phyloP scores from a whole-genome alignment of 53 echinoderm and acorn worm genomes.

The Astropecten irregularis region DNA sequence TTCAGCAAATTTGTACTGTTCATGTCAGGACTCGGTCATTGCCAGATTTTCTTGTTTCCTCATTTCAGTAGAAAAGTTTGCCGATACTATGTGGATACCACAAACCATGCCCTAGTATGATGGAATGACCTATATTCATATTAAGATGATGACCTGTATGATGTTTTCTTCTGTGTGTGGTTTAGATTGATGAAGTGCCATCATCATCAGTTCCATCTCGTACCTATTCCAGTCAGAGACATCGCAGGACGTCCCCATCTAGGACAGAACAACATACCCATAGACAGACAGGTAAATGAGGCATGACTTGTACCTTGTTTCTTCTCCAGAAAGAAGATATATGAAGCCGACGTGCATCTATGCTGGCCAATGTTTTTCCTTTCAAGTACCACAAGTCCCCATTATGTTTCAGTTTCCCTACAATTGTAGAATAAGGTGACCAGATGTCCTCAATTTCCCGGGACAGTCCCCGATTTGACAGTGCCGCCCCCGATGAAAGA shows the following conservation, averaged over 20 bases:
- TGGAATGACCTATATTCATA: too few species aligned
- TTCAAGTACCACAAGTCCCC: background rate
- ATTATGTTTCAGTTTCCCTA: background rate
- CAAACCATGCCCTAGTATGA: too few species aligned
- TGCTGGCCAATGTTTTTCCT: background rate
- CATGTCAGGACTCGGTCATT: too few species aligned
- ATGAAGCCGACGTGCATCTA: background rate
- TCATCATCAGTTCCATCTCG: background rate
- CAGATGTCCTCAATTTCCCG: too few species aligned
- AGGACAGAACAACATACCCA: slow-evolving; percentile 6
- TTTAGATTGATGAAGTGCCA: background rate
- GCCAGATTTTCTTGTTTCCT: too few species aligned
- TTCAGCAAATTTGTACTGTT: too few species aligned
- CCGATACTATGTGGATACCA: too few species aligned
- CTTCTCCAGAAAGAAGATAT: background rate
- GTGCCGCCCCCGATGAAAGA: too few species aligned
- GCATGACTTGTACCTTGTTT: background rate
- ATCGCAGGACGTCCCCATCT: slow-evolving; percentile 21
- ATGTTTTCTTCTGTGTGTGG: too few species aligned
- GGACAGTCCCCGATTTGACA: too few species aligned
- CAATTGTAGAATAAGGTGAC: background rate
- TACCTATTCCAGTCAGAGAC: slow-evolving; percentile 47
- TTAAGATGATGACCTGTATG: too few species aligned
- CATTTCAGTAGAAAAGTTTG: too few species aligned
- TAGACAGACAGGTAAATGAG: background rate